Percentiles rank a stretch among this genome's conserved stretches.
Conservation (phyloP, 2,113 vertebrate species). For the Protobothrops mucrosquamatus region DNA sequence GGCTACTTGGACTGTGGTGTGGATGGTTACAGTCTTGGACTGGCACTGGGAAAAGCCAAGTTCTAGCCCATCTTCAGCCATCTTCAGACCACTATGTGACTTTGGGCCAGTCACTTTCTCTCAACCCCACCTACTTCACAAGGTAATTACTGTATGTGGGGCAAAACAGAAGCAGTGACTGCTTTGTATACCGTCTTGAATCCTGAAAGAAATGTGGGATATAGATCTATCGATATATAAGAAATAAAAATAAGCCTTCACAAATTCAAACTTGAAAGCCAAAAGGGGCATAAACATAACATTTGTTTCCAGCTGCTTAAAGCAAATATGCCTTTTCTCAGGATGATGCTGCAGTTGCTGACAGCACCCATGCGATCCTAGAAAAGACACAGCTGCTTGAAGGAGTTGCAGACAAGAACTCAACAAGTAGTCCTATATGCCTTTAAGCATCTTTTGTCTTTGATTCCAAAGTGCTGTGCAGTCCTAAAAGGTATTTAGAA, state of each 20-base stretch:
- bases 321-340: background rate
- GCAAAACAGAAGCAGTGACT: background rate
- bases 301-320: background rate
- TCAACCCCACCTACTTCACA: background rate
- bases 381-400: background rate
- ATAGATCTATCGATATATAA: background rate
- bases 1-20: background rate
- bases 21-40: background rate
- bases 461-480: background rate
- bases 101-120: background rate
- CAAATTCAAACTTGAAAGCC: background rate
- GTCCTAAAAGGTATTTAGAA: background rate
- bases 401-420: background rate
- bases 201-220: background rate
- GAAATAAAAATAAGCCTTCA: background rate
- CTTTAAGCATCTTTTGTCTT: background rate
- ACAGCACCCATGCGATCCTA: background rate
- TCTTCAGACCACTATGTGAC: background rate
- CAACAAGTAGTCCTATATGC: background rate
- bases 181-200: background rate
- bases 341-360: background rate
- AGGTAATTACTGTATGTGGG: background rate
- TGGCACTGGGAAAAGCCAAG: background rate
- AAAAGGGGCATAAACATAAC: background rate
- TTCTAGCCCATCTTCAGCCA: background rate